Evolutionary conservation across 2,888 invertebrate genomes (phyloP), one percentile per base, ranked within the genome.

Genomic region (Mongoloraphidia duomilia): DNA sequence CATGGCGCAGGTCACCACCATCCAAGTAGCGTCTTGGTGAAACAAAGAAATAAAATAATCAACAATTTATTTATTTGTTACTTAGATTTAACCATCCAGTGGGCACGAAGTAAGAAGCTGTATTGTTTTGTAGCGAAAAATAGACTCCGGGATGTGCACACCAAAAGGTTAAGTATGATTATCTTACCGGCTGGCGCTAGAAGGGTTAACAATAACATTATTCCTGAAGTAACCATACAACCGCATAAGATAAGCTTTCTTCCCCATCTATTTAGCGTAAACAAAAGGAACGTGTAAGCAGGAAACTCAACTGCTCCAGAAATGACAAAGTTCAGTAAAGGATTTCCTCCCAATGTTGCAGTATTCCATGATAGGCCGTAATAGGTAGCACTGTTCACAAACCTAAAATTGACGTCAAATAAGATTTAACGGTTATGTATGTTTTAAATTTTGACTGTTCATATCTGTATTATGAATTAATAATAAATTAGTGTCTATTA

Each of bases 301-400:
- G 85, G 84, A 52, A 84, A 72, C 68, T 87, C 87, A 1, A 86
- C 82, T n/a, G 79, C 71, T 3, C 84, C 85, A 8, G 81, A 79
- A 55, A 86, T 75, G 5, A 81, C 69, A 61, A 84, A 85, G 64
- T 84, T 86, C n/a, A 84, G 57, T 57, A 80, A 79, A 49, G 77
- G 76, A 63, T 84, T 82, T 34, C 80, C 83, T 8, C 80, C 82
- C 46, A 86, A 72, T 59, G 76, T 79, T 44, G 77, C 79, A 4
- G 83, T 80, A 60, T 80, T 82, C 79, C 85, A 81, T 1, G 84
- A 84, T 8, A 87, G 66, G 0, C 85, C 86, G 59, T 86, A 86
- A 64, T 86, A 87, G 9, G 83, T 80, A 50, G 81, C 80, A 57
- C 82, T 83, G 60, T 81, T 83, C 13, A 83, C 84, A 63, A 84